phyloP scores from a whole-genome alignment of 2,113 vertebrate species.

The Tychaedon coryphoeus region DNA sequence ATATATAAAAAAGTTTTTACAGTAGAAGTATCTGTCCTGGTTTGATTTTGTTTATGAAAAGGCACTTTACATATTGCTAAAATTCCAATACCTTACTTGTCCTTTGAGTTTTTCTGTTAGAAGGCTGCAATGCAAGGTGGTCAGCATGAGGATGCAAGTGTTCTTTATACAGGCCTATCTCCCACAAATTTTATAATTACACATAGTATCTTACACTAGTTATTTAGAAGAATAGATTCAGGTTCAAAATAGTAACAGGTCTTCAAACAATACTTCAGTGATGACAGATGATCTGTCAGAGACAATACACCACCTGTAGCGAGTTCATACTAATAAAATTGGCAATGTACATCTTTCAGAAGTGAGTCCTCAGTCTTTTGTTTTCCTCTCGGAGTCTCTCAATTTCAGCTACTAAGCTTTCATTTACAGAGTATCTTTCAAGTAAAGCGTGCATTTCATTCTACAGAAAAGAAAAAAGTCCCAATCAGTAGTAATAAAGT shows the following conservation, averaged over 20 bases:
- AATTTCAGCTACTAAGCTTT: slow-evolving; percentile 92
- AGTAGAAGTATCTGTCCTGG: slow-evolving; percentile 25
- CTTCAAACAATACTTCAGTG: not conserved
- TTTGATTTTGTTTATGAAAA: slow-evolving; percentile 65
- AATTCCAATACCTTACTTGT: slow-evolving; percentile 9
- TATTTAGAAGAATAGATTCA: not conserved
- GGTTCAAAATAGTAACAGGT: slow-evolving; percentile 27
- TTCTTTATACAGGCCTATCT: slow-evolving; percentile 11
- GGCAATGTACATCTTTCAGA: slow-evolving; percentile 71
- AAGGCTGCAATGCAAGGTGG: not conserved
- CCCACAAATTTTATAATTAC: slow-evolving; percentile 18
- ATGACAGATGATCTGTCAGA: slow-evolving; percentile 1
- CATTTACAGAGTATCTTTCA: slow-evolving; percentile 91
- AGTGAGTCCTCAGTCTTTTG: slow-evolving; percentile 86
- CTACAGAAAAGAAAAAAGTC: slow-evolving; percentile 67
- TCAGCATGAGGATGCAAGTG: slow-evolving; percentile 39
- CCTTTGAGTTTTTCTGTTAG: slow-evolving; percentile 15
- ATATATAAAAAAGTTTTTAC: slow-evolving; percentile 37
- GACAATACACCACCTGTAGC: slow-evolving; percentile 1
- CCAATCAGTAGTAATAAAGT: not conserved
- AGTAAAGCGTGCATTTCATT: slow-evolving; percentile 92
- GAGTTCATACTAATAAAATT: not conserved
- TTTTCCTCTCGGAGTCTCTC: slow-evolving; percentile 93
- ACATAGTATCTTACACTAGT: slow-evolving; percentile 13
- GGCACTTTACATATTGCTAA: slow-evolving; percentile 69